These are phyloP conservation scores for Silurus aristotelis DNA, from an alignment of 2,797 vertebrate genomes.

Conservation along the genomic window DNA sequence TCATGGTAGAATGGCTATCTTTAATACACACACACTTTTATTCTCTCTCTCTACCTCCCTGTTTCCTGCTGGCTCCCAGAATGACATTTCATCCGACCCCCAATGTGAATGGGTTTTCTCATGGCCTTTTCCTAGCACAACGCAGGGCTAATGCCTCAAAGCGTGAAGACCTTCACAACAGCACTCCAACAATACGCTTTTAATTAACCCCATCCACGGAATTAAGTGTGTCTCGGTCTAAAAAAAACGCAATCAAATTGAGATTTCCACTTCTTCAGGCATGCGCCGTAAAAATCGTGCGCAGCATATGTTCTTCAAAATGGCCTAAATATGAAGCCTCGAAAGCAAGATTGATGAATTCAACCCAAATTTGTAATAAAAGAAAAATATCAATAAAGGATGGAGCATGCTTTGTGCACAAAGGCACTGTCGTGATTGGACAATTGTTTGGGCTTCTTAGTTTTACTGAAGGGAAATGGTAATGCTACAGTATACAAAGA, in stretches of 20 bases:
- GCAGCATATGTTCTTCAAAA: background rate
- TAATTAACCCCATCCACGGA: conserved; percentile 50
- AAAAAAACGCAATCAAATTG: background rate
- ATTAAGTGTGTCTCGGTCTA: conserved; percentile 18
- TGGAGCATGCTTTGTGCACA: no score
- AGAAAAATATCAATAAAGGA: background rate
- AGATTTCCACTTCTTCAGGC: conserved; percentile 17
- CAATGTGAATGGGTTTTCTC: conserved; percentile 45
- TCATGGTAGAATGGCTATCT: background rate
- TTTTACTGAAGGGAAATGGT: no score
- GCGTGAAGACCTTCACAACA: conserved; percentile 51
- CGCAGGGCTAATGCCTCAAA: conserved; percentile 62
- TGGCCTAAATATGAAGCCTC: background rate
- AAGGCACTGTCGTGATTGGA: no score
- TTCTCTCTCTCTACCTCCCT: background rate
- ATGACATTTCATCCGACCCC: conserved; percentile 18
- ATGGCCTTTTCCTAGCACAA: conserved; percentile 57
- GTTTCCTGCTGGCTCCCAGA: background rate
- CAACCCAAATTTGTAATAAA: background rate
- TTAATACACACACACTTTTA: background rate
- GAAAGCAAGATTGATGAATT: background rate
- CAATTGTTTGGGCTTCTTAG: no score
- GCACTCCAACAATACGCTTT: conserved; percentile 38
- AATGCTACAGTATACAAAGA: no score
- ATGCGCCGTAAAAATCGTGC: conserved; percentile 28